A percentile compares a stretch with the other conserved stretches of the same genome.
Evolutionary conservation across 2,113 vertebrate genomes (phyloP).

Genomic region (Phalacrocorax pelagicus): DNA sequence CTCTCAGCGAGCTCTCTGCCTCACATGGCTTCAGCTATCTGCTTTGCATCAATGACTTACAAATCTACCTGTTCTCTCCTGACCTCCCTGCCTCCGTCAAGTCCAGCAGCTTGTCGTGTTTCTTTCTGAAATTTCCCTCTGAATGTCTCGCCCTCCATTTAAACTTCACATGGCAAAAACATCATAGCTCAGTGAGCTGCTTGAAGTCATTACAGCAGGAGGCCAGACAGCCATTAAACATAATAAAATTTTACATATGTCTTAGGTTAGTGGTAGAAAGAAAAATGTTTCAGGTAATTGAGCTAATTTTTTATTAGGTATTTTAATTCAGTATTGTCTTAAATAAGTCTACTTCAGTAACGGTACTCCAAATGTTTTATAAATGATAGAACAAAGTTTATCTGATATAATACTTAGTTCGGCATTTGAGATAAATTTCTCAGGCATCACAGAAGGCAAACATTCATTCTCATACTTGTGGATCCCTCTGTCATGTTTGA

Average conservation of each 20-base stretch:
- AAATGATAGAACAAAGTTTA: neutral
- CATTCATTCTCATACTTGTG: neutral
- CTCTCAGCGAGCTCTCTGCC: neutral
- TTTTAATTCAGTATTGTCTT: conserved; percentile 41
- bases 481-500: neutral
- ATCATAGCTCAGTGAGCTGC: conserved; percentile 50
- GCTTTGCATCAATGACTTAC: conserved; percentile 59
- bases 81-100: conserved; percentile 6
- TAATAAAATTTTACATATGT: conserved; percentile 55
- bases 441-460: neutral
- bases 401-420: neutral
- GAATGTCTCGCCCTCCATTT: conserved; percentile 48
- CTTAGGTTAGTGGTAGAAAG: conserved; percentile 44
- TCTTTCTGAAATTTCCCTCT: conserved; percentile 40
- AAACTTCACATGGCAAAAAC: conserved; percentile 46
- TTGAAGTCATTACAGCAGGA: conserved; percentile 43
- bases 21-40: conserved; percentile 42
- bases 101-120: neutral
- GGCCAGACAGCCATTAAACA: conserved; percentile 41
- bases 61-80: conserved; percentile 47
- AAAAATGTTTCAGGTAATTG: conserved; percentile 59
- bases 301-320: conserved; percentile 43
- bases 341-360: neutral
- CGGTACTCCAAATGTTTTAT: neutral
- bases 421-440: neutral